A percentile compares a stretch with the other conserved stretches of the same genome.
Conservation (phyloP, 2,797 vertebrate species). For the Acanthurus tractus region DNA sequence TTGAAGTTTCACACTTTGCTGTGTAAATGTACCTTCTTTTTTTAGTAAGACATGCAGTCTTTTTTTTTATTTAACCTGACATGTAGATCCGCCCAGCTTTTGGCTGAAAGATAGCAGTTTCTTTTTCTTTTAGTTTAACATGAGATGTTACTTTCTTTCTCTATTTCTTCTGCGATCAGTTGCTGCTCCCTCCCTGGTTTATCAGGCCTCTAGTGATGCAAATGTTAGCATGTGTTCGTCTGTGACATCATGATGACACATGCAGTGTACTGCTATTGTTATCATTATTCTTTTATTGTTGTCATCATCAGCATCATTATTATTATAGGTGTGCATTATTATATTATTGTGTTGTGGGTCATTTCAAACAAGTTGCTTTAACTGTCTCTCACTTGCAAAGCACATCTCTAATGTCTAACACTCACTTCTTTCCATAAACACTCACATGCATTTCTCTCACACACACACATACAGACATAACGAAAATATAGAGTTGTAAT, state of each 20-base stretch:
- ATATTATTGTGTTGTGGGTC: no score
- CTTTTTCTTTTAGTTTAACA: not conserved
- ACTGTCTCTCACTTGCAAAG: no score
- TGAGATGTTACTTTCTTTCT: not conserved
- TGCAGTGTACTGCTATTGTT: not conserved
- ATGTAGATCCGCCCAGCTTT: not conserved
- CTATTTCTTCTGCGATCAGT: not conserved
- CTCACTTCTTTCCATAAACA: no score
- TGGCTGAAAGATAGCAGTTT: not conserved
- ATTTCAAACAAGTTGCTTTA: no score
- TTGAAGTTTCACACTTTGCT: slow-evolving; percentile 20
- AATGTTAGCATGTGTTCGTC: not conserved
- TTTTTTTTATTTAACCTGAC: slow-evolving; percentile 18
- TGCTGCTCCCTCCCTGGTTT: not conserved
- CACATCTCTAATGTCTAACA: not conserved
- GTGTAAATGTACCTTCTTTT: slow-evolving; percentile 1
- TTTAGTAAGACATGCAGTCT: not conserved
- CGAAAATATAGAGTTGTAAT: slow-evolving; percentile 47
- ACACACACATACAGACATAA: slow-evolving; percentile 4
- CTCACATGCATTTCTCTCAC: not conserved
- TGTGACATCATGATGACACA: not conserved
- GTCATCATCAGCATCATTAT: no score
- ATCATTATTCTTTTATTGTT: no score
- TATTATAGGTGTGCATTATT: no score
- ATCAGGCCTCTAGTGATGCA: not conserved